A percentile compares a stretch with the other conserved stretches of the same genome.
phyloP scores from a whole-genome alignment of 2,888 invertebrate genomes.

The Parnassius smintheus region DNA sequence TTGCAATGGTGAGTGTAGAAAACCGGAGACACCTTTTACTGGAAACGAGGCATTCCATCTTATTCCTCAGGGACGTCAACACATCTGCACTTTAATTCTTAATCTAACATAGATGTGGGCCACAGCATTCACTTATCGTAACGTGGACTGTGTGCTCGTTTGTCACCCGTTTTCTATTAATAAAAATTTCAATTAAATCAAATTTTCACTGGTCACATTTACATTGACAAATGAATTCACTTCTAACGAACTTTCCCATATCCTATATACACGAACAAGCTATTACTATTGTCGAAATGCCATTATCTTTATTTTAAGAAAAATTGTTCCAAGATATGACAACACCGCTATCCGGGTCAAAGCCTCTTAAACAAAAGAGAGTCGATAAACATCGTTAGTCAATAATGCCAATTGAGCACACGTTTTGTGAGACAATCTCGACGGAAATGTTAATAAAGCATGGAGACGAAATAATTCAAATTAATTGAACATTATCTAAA shows the following conservation, averaged over 20 bases:
- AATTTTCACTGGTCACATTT: constrained; percentile 1
- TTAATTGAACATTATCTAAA: background rate
- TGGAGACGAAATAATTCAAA: too few species aligned
- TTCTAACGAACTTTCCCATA: constrained; percentile 17
- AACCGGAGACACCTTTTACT: too few species aligned
- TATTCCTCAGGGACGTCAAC: too few species aligned
- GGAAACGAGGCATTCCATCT: too few species aligned
- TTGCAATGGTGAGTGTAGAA: too few species aligned
- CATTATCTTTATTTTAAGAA: constrained; percentile 23
- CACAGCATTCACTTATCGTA: too few species aligned
- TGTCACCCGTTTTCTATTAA: too few species aligned
- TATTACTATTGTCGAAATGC: constrained; percentile 24
- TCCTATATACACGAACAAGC: constrained; percentile 17
- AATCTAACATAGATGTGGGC: too few species aligned
- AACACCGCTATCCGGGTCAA: constrained; percentile 16
- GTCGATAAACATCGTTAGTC: constrained; percentile 3
- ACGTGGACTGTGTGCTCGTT: too few species aligned
- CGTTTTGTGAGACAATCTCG: constrained; percentile 4
- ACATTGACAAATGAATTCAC: constrained; percentile 24
- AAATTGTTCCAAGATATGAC: constrained; percentile 25
- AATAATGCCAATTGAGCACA: constrained; percentile 9
- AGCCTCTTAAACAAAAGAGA: constrained; percentile 18
- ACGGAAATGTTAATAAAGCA: background rate
- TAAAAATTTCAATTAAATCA: background rate
- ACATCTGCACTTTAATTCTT: too few species aligned